These are phyloP conservation scores for Octodon degus DNA, from an alignment of 2,113 vertebrate genomes.

Conservation along the genomic window DNA sequence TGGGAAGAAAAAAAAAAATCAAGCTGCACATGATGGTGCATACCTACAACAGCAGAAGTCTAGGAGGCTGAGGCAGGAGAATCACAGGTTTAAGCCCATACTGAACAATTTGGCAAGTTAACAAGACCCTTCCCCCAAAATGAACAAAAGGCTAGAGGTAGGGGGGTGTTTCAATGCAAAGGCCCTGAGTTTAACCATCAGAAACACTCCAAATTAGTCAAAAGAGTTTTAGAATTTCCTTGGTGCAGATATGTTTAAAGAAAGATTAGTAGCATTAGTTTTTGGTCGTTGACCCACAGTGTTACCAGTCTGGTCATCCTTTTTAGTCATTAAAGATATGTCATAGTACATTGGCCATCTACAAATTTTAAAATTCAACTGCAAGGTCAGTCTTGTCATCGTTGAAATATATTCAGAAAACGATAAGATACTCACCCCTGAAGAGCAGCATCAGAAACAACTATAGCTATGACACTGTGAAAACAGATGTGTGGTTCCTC, in stretches of 20 bases:
- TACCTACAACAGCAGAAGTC: neutral
- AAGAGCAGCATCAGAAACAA: constrained; percentile 43
- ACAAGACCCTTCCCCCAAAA: neutral
- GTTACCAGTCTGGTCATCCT: constrained; percentile 15
- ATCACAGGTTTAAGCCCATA: neutral
- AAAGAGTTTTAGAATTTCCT: constrained; percentile 47
- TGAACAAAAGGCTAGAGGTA: neutral
- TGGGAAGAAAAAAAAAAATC: constrained; percentile 31
- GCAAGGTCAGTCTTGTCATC: neutral
- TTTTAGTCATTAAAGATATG: neutral
- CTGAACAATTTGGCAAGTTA: neutral
- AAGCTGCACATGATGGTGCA: neutral
- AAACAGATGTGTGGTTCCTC: neutral
- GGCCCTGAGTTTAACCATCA: neutral
- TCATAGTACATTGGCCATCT: neutral
- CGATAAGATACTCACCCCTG: neutral
- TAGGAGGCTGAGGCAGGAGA: neutral
- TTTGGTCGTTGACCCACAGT: neutral
- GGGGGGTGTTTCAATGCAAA: neutral
- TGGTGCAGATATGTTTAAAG: constrained; percentile 15
- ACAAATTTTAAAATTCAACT: constrained; percentile 32
- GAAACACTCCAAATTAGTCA: neutral
- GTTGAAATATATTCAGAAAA: constrained; percentile 41
- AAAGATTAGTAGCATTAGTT: constrained; percentile 22
- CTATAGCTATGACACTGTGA: neutral